Conservation (phyloP, 2,113 vertebrate species). For the Ranitomeya imitator region DNA sequence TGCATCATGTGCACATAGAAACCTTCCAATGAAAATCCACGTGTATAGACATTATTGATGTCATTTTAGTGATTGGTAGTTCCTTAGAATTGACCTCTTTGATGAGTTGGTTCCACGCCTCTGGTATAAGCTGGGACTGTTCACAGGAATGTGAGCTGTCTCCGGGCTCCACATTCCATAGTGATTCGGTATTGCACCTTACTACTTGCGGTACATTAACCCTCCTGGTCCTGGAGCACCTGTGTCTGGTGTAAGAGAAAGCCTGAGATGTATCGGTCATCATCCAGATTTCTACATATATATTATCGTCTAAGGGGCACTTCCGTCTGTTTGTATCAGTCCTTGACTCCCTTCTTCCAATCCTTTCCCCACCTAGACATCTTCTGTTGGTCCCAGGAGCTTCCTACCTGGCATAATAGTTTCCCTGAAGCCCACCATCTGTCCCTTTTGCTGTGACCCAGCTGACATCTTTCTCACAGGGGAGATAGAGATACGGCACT, state of each 20-base stretch:
- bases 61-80: not conserved
- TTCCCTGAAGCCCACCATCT: too few relatives aligned
- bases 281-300: not conserved
- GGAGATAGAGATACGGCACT: too few relatives aligned
- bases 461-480: too few relatives aligned
- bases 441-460: too few relatives aligned
- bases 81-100: not conserved
- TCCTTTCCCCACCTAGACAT: too few relatives aligned
- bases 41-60: not conserved
- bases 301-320: too few relatives aligned
- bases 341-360: too few relatives aligned
- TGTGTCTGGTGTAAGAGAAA: not conserved
- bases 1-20: not conserved
- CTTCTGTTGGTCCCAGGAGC: too few relatives aligned
- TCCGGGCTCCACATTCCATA: conserved; percentile 8
- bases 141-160: not conserved
- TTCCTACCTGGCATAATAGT: too few relatives aligned
- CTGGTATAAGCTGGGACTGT: not conserved
- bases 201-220: not conserved
- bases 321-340: too few relatives aligned
- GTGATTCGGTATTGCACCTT: not conserved
- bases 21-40: not conserved
- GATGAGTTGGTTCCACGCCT: not conserved
- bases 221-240: not conserved
- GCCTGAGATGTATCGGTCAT: not conserved